Conservation (phyloP, 2,797 vertebrate genomes). For the Hyperoplus immaculatus region DNA sequence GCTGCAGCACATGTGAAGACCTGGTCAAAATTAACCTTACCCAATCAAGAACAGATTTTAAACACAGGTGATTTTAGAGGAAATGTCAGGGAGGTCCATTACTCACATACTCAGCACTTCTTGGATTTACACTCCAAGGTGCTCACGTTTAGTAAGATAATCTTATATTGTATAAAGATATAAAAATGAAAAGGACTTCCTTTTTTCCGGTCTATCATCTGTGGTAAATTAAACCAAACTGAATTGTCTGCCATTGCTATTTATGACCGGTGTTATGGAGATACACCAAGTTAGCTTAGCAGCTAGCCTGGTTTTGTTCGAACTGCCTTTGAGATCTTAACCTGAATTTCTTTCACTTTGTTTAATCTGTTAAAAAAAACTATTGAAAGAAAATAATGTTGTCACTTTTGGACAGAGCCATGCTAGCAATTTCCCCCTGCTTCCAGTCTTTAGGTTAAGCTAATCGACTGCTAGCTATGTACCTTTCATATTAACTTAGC, state of each 20-base stretch:
- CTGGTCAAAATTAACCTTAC: conserved; percentile 48
- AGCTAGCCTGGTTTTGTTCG: no score
- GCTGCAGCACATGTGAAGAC: conserved; percentile 40
- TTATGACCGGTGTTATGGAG: neutral
- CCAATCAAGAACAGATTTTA: conserved; percentile 55
- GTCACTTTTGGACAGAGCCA: no score
- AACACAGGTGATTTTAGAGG: conserved; percentile 56
- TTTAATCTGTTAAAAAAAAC: no score
- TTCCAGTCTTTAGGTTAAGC: no score
- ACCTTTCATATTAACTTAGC: neutral
- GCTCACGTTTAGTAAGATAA: conserved; percentile 11
- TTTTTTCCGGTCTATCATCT: neutral
- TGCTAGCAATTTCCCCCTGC: no score
- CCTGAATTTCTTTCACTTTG: no score
- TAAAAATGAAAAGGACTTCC: conserved; percentile 23
- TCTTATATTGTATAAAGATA: neutral
- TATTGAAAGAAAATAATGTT: no score
- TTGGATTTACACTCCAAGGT: conserved; percentile 19
- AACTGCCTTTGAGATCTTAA: no score
- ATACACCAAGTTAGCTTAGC: no score
- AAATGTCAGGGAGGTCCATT: conserved; percentile 54
- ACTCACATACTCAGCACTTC: conserved; percentile 12
- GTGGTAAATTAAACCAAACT: neutral
- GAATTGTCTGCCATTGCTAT: neutral
- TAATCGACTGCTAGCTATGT: no score